Conservation (phyloP, 2,113 vertebrate species). For the Oreochromis aureus region DNA sequence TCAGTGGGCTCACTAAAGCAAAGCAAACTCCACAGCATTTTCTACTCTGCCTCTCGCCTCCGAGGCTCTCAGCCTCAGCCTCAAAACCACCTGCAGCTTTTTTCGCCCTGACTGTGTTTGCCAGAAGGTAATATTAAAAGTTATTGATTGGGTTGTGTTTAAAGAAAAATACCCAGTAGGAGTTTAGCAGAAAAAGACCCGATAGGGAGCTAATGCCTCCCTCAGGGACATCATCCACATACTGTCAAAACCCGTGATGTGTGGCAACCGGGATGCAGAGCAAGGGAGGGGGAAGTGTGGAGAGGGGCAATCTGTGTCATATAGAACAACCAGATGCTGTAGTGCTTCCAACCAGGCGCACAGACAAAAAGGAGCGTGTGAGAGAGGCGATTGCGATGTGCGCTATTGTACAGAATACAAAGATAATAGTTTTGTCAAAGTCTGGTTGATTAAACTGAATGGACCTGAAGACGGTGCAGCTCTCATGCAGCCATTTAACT, state of each 20-base stretch:
- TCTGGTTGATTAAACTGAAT: conserved; percentile 30
- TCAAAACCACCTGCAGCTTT: not conserved
- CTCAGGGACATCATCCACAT: conserved; percentile 41
- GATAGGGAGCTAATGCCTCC: conserved; percentile 45
- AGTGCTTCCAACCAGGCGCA: not conserved
- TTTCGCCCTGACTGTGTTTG: not conserved
- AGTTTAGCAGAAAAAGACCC: conserved; percentile 37
- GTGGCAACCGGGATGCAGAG: conserved; percentile 19
- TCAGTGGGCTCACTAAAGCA: not conserved
- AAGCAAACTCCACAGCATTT: not conserved
- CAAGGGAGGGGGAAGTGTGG: not conserved
- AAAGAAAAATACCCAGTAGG: conserved; percentile 31
- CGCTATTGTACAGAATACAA: not conserved
- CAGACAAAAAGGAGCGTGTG: not conserved
- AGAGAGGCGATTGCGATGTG: not conserved
- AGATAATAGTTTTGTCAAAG: conserved; percentile 50
- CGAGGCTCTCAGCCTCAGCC: not conserved
- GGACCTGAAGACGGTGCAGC: conserved; percentile 19
- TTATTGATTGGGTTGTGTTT: conserved; percentile 57
- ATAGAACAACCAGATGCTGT: not conserved
- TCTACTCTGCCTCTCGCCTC: not conserved
- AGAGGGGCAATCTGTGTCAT: not conserved
- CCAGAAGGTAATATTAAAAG: conserved; percentile 36
- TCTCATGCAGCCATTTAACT: conserved; percentile 20
- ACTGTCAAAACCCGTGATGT: conserved; percentile 49